Base-by-base conservation (phyloP, 2,113 vertebrate genomes). In the Pipa parva region DNA sequence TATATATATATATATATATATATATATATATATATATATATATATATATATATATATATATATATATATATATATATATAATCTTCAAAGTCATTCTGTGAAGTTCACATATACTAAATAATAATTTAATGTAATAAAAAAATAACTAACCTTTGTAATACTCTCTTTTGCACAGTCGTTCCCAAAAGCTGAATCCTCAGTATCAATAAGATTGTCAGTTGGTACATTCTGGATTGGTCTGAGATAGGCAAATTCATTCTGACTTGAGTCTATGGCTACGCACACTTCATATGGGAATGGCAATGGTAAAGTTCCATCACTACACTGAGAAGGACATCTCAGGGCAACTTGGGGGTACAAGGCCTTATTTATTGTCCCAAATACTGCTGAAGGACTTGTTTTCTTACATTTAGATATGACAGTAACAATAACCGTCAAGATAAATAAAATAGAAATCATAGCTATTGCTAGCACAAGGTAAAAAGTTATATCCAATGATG, bases 241-340 rank as follows among this genome's bases (percentile, higher is more conserved):
- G 21, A 69, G 33, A 69, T 54, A 69, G 39, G 66, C 48, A n/a
- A 69, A 49, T 61, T 69, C 66, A 69, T 69, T 69, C 20, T 69
- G 57, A 20, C 49, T 69, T 17, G 66, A 60, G 26, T 69, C 66
- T 25, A 69, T 18, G 29, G 66, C 57, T 15, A 69, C 66, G 31
- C 66, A 69, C n/a, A 69, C 57, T 39, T 70, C 66, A 70, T 70
- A 70, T 24, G 66, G 60, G 48, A 54, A 61, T 45, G 66, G 58
- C 22, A 69, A 61, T 10, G 66, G 66, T 45, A 70, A 54, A 65
- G 57, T 60, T 54, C 24, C 36, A 54, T 61, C 58, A 54, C 66
- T 70, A 25, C 52, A 42, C 36, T 70, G 29, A 61, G 57, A 70
- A 13, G 58, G 57, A 24, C 33, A 61, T 31, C 31, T 45, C 29